Evolutionary conservation across 2,113 vertebrate genomes (phyloP), one percentile per base, ranked within the genome.

Genomic region (Symphodus melops): DNA sequence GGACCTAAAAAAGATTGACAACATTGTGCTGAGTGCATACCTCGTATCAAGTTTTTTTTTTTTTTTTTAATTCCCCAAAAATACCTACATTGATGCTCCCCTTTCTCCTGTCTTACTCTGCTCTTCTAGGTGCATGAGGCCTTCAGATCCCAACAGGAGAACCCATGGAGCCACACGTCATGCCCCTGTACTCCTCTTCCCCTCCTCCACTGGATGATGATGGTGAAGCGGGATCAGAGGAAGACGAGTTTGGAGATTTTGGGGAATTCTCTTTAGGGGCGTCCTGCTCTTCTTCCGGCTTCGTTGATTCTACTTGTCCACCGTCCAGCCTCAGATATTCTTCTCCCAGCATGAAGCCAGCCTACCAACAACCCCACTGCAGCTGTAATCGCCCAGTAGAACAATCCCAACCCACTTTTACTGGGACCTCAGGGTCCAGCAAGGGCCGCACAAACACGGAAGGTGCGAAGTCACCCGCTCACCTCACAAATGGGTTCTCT

Each of bases 191-290:
- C 72, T 95, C 97, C 77, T 96, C 96, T 51, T 96, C 96, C 49
- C 95, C 96, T 2, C 96, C 96, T 67, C 95, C 94, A 1, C 88
- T 96, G 74, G 96, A 96, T 72, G 95, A 94, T 9, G 65, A 60
- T 1, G 68, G 58, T 20, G 85, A 79, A n/a, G 28, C 41, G 60
- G 95, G 93, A 81, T 94, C 94, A 0, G 95, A 96, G 49, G 96
- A 98, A 1, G 96, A 97, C 0, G 96, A 97, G 76, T 98, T 98
- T 88, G 95, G 96, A 68, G 95, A 96, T 71, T 97, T 97, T 68
- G 95, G 95, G 75, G 95, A 93, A 8, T 96, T 97, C 90, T 93
- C 95, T 68, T 91, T 91, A 33, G 92, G 85, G 58, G 91, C 94
- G 25, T 89, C 94, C 57, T 73, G 63, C 70, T 92, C 95, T 53